Conservation (phyloP, 2,888 invertebrate species). For the Tryphoninae sp. region DNA sequence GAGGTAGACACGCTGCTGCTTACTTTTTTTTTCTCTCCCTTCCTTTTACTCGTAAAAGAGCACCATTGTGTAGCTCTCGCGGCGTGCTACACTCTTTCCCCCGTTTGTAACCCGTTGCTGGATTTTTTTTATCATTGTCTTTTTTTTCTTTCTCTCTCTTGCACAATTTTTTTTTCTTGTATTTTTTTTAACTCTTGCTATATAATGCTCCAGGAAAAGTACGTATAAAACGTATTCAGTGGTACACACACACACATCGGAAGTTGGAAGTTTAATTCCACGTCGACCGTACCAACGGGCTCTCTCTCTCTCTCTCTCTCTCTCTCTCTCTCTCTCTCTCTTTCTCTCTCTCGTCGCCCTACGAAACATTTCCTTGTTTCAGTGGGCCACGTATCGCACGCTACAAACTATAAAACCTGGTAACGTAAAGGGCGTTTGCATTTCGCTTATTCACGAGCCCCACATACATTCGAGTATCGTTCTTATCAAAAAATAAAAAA, state of each 20-base stretch:
- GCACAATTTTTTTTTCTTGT: neutral
- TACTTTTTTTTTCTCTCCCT: neutral
- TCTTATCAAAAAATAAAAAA: neutral
- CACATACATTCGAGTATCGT: neutral
- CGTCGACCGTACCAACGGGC: constrained; percentile 52
- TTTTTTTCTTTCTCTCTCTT: too few species aligned
- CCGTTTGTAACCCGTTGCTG: constrained; percentile 22
- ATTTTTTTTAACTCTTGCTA: neutral
- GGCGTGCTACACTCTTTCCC: constrained; percentile 39
- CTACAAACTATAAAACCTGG: neutral
- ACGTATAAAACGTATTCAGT: constrained; percentile 67
- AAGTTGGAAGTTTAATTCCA: constrained; percentile 72
- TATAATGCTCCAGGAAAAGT: constrained; percentile 23
- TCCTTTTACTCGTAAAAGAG: constrained; percentile 71
- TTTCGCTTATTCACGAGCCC: too few species aligned
- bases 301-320: neutral
- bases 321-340: neutral
- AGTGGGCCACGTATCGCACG: neutral
- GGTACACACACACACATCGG: constrained; percentile 64
- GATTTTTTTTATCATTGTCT: constrained; percentile 26
- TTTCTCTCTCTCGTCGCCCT: neutral
- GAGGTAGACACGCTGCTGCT: constrained; percentile 65
- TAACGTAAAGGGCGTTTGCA: too few species aligned
- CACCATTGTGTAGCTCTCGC: constrained; percentile 68
- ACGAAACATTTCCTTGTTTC: constrained; percentile 45